Evolutionary conservation across 2,113 vertebrate genomes (phyloP).

Genomic region (Picathartes gymnocephalus): DNA sequence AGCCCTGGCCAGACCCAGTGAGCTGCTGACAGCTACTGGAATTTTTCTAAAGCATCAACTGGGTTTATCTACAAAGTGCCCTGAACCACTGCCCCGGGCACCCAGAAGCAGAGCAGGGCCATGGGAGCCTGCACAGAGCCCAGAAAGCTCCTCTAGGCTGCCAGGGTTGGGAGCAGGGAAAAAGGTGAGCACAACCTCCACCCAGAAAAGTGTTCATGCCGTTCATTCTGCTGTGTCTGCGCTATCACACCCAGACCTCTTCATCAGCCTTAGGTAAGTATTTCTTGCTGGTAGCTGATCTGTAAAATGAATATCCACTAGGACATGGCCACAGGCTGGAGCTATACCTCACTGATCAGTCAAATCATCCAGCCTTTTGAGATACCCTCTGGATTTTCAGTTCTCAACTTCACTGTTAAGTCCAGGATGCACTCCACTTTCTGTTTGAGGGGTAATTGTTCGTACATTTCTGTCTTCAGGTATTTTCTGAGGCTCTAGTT

Average conservation of each 20-base stretch:
- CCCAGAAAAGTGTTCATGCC: neutral
- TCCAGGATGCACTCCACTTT: neutral
- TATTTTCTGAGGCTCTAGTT: neutral
- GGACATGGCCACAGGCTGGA: neutral
- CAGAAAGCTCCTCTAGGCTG: neutral
- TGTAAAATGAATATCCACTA: neutral
- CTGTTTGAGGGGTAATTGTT: neutral
- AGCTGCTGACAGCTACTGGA: neutral
- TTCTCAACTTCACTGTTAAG: neutral
- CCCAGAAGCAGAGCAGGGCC: neutral
- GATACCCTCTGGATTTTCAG: neutral
- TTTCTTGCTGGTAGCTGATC: neutral
- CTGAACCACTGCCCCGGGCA: fast-evolving
- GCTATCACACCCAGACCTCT: neutral
- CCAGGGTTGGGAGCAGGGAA: neutral
- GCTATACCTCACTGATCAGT: neutral
- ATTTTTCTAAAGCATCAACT: neutral
- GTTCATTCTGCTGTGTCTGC: neutral
- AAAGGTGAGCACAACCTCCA: neutral
- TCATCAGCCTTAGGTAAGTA: neutral
- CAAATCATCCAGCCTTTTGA: neutral
- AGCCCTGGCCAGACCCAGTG: neutral
- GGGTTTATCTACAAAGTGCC: neutral
- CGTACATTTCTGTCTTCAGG: neutral
- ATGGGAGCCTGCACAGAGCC: neutral